Conservation (phyloP, 1,140 invertebrate species). For the Lerema accius region DNA sequence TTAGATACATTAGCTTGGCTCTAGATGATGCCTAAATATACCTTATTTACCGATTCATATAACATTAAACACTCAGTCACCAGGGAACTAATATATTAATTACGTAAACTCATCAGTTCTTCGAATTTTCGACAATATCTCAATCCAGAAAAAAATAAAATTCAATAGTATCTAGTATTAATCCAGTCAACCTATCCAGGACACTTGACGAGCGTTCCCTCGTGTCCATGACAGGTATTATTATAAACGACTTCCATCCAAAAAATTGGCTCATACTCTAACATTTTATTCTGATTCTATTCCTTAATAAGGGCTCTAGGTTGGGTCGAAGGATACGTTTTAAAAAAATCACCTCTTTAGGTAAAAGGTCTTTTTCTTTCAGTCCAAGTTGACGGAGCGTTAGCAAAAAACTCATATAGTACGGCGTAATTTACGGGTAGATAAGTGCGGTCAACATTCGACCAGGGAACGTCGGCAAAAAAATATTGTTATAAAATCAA, state of each 20-base stretch:
- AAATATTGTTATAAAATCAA: too few relatives aligned
- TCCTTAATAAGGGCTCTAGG: constrained; percentile 25
- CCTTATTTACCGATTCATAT: too few relatives aligned
- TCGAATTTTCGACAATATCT: too few relatives aligned
- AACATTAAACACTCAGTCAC: too few relatives aligned
- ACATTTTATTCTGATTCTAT: constrained; percentile 26
- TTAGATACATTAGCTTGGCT: too few relatives aligned
- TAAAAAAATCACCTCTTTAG: constrained; percentile 31
- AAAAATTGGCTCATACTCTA: constrained; percentile 8
- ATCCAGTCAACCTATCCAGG: too few relatives aligned
- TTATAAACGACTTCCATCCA: constrained; percentile 16
- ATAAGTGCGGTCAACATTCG: constrained; percentile 68
- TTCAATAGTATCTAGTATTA: too few relatives aligned
- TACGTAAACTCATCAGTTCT: too few relatives aligned
- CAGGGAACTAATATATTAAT: too few relatives aligned
- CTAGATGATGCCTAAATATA: too few relatives aligned
- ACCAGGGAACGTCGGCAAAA: constrained; percentile 47
- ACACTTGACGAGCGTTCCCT: background rate
- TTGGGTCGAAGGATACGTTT: constrained; percentile 32
- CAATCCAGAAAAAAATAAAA: too few relatives aligned
- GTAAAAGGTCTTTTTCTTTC: constrained; percentile 41
- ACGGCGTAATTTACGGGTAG: constrained; percentile 59
- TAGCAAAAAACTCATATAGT: constrained; percentile 69
- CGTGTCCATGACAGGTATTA: constrained; percentile 12
- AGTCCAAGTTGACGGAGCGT: constrained; percentile 47